Percentiles rank a stretch among this genome's conserved stretches.
These are phyloP conservation scores for Stegodyphus dumicola DNA, from an alignment of 1,140 invertebrate genomes.

Conservation along the genomic window DNA sequence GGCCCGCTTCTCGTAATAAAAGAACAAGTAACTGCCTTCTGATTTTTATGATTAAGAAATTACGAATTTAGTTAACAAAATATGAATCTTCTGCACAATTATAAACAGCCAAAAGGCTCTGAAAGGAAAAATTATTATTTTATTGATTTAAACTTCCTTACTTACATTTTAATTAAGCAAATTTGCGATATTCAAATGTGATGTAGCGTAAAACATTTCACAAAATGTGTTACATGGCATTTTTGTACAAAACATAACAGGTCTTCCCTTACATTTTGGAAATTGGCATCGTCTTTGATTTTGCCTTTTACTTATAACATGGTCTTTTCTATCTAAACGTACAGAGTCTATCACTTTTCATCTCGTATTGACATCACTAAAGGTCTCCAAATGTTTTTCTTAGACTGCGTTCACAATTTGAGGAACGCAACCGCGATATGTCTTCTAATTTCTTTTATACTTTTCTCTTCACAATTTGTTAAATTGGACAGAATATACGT, in stretches of 20 bases:
- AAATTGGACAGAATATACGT: not conserved
- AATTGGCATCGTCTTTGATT: conserved; percentile 26
- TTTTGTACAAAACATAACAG: not conserved
- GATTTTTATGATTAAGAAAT: not conserved
- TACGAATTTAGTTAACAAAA: not conserved
- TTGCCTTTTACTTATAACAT: too few species aligned
- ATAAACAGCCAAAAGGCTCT: not conserved
- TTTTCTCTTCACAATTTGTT: conserved; percentile 13
- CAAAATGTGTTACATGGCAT: not conserved
- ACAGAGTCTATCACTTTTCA: not conserved
- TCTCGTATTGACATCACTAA: conserved; percentile 8
- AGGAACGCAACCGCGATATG: conserved; percentile 5
- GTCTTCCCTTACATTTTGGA: conserved; percentile 21
- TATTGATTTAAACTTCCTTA: not conserved
- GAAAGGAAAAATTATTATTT: conserved; percentile 4
- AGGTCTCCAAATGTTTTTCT: not conserved
- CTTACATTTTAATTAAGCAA: not conserved
- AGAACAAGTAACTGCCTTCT: not conserved
- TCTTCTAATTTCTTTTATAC: not conserved
- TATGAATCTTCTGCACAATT: not conserved
- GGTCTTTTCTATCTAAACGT: conserved; percentile 4
- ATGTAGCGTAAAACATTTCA: conserved; percentile 6
- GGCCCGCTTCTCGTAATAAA: not conserved
- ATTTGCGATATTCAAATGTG: conserved; percentile 1
- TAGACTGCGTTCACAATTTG: not conserved